Conservation (phyloP, 92 coral and sea anemone species). For the Scolanthus callimorphus region DNA sequence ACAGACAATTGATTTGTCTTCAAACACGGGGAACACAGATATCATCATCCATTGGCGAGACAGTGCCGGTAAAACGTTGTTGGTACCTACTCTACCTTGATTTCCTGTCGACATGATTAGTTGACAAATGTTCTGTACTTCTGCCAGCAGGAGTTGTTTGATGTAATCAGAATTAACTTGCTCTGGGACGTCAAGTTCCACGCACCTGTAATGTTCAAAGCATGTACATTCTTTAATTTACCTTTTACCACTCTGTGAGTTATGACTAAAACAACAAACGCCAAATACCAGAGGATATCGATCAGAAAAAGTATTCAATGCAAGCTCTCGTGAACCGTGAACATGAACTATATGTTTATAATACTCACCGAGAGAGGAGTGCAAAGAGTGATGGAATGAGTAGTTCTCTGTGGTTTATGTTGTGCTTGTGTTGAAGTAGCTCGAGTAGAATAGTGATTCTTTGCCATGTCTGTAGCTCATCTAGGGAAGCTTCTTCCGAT, state of each 20-base stretch:
- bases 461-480: slow-evolving; percentile 46
- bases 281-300: too few species aligned
- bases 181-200: slow-evolving; percentile 68
- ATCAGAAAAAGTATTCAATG: too few species aligned
- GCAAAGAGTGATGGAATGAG: slow-evolving; percentile 73
- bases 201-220: slow-evolving; percentile 49
- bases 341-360: too few species aligned
- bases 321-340: too few species aligned
- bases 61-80: too few species aligned
- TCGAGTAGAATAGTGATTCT: slow-evolving; percentile 68
- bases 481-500: slow-evolving; percentile 17
- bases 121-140: slow-evolving; percentile 68
- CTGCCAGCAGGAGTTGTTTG: slow-evolving; percentile 75
- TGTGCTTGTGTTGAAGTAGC: slow-evolving; percentile 68
- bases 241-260: too few species aligned
- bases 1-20: slow-evolving; percentile 27
- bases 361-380: slow-evolving; percentile 68
- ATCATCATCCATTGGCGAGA: slow-evolving; percentile 46
- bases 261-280: too few species aligned
- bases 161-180: slow-evolving; percentile 70
- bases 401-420: slow-evolving; percentile 53
- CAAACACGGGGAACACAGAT: slow-evolving; percentile 73
- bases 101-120: not conserved
- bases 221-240: too few species aligned
- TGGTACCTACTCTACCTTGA: not conserved